Evolutionary conservation across 2,888 invertebrate genomes (phyloP).

Genomic region (Luperina nickerlii): DNA sequence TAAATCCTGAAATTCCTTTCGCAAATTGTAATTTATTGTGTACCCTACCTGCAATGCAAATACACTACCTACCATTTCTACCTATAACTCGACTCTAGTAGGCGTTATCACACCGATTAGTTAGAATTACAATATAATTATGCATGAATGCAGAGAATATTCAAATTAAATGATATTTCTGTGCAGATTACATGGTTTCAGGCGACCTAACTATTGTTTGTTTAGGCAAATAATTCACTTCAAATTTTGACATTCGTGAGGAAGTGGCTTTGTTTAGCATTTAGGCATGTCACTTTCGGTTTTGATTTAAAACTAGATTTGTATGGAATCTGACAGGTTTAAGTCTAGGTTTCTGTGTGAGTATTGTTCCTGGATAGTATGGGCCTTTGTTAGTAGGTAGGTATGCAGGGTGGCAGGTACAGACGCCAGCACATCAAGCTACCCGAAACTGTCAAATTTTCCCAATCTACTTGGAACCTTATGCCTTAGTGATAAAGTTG

Average conservation of each 20-base stretch:
- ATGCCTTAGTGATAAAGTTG: too few species aligned
- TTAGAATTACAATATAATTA: constrained; percentile 44
- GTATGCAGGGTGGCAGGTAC: too few species aligned
- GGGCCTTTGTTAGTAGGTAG: too few species aligned
- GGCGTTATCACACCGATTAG: constrained; percentile 38
- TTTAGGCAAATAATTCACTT: constrained; percentile 12
- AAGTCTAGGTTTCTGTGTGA: neutral
- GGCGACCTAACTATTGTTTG: constrained; percentile 17
- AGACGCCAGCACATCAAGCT: too few species aligned
- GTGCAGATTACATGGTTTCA: constrained; percentile 36
- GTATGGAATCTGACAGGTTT: neutral
- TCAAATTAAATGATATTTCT: constrained; percentile 51
- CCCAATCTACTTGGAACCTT: too few species aligned
- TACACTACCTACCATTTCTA: neutral
- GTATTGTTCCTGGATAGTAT: too few species aligned
- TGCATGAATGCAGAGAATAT: constrained; percentile 46
- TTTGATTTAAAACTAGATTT: constrained; percentile 13
- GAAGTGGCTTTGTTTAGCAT: neutral
- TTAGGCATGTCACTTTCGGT: neutral
- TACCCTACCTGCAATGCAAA: neutral
- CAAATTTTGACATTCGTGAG: neutral
- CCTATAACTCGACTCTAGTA: neutral
- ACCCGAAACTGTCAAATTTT: too few species aligned
- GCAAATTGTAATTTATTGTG: neutral
- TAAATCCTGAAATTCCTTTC: constrained; percentile 11